Conservation (phyloP, 2,797 vertebrate species). For the Sebastes aleutianus region DNA sequence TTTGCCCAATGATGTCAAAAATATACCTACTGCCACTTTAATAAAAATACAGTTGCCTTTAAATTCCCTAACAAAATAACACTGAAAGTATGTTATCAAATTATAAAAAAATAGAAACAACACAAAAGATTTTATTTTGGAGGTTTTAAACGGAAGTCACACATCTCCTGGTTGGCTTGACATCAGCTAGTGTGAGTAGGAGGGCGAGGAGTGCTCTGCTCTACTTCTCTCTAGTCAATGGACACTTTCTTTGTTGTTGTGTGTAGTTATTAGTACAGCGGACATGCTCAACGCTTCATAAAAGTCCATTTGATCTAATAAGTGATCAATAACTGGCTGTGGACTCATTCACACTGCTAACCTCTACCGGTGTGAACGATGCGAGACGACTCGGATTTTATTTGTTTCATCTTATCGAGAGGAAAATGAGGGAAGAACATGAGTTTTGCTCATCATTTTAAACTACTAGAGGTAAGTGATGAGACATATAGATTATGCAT, state of each 20-base stretch:
- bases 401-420: slow-evolving; percentile 14
- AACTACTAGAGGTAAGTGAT: slow-evolving; percentile 38
- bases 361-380: slow-evolving; percentile 18
- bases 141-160: slow-evolving; percentile 16
- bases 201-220: slow-evolving; percentile 47
- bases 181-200: neutral
- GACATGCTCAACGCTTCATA: neutral
- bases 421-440: slow-evolving; percentile 3
- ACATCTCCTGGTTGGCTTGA: neutral
- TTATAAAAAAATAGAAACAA: no score
- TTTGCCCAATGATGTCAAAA: no score
- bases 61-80: no score
- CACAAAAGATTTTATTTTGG: slow-evolving; percentile 43
- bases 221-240: slow-evolving; percentile 21
- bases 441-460: neutral
- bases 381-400: slow-evolving; percentile 21
- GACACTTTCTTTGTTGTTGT: slow-evolving; percentile 42
- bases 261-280: neutral
- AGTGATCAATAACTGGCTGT: neutral
- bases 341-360: neutral
- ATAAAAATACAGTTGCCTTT: no score
- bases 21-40: no score
- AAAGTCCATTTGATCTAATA: neutral
- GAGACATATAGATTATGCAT: neutral
- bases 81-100: no score